phyloP scores from a whole-genome alignment of 2,797 vertebrate species.

The Benthosema pterotum region DNA sequence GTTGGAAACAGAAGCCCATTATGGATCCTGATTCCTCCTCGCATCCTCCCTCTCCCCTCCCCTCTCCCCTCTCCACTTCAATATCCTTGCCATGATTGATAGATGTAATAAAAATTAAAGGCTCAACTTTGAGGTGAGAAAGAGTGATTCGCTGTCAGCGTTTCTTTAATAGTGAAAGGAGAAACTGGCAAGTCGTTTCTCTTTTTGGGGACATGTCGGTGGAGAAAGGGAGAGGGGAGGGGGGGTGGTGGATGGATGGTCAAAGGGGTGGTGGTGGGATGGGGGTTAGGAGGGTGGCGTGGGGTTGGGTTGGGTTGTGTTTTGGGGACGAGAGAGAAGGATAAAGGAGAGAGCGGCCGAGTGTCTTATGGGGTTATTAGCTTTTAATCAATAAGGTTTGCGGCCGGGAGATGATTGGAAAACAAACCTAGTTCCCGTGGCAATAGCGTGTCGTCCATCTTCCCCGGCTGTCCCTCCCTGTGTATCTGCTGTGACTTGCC shows the following conservation, averaged over 20 bases:
- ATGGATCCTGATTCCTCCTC: conserved; percentile 52
- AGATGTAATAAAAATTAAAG: conserved; percentile 80
- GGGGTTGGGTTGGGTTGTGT: neutral
- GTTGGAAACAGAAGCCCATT: conserved; percentile 67
- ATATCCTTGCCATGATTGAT: conserved; percentile 80
- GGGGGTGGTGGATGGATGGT: conserved; percentile 19
- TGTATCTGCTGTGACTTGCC: conserved; percentile 49
- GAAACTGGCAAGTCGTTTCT: conserved; percentile 65
- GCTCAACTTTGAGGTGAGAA: conserved; percentile 80
- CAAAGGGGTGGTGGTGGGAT: conserved; percentile 16
- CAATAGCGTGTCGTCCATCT: conserved; percentile 75
- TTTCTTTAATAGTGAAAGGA: conserved; percentile 74
- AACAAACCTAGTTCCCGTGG: conserved; percentile 80
- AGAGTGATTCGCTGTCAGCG: conserved; percentile 79
- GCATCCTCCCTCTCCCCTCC: conserved; percentile 1
- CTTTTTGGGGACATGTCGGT: conserved; percentile 67
- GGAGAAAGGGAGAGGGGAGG: conserved; percentile 32
- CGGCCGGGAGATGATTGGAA: conserved; percentile 78
- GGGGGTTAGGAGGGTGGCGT: too few species aligned
- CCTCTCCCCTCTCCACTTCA: conserved; percentile 31
- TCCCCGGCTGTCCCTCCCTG: conserved; percentile 47
- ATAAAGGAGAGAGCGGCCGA: conserved; percentile 49
- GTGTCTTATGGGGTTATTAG: conserved; percentile 77
- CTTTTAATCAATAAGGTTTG: conserved; percentile 84
- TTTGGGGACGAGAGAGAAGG: conserved; percentile 40